phyloP scores from a whole-genome alignment of 2,113 vertebrate species.

The Corythoichthys intestinalis region DNA sequence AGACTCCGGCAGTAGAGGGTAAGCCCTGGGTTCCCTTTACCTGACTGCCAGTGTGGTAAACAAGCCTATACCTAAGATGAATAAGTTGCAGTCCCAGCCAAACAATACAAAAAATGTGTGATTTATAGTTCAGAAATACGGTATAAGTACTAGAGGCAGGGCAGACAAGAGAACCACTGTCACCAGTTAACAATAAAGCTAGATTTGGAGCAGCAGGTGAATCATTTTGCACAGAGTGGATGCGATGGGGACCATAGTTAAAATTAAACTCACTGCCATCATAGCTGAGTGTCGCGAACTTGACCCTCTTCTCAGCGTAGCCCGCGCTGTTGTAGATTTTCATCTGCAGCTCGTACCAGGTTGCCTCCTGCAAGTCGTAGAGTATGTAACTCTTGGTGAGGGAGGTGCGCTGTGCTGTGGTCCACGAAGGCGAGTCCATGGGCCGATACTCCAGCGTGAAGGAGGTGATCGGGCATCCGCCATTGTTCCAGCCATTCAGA shows the following conservation, averaged over 20 bases:
- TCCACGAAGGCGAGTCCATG: constrained; percentile 86
- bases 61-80: too few species aligned
- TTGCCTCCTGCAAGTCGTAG: constrained; percentile 93
- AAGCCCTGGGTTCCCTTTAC: too few species aligned
- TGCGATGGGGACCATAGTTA: too few species aligned
- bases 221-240: not conserved
- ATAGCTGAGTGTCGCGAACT: constrained; percentile 90
- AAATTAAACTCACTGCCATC: constrained; percentile 88
- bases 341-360: constrained; percentile 98
- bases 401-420: constrained; percentile 88
- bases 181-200: too few species aligned
- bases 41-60: too few species aligned
- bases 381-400: constrained; percentile 92
- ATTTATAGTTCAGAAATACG: too few species aligned
- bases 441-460: constrained; percentile 92
- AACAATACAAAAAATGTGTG: too few species aligned
- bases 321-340: constrained; percentile 95
- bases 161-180: too few species aligned
- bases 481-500: constrained; percentile 97
- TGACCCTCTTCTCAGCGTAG: constrained; percentile 91
- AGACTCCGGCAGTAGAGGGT: too few species aligned
- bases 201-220: too few species aligned
- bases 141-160: too few species aligned
- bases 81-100: too few species aligned
- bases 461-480: constrained; percentile 93